Base-by-base conservation (phyloP, 2,113 vertebrate genomes). In the Spermophilus dauricus region DNA sequence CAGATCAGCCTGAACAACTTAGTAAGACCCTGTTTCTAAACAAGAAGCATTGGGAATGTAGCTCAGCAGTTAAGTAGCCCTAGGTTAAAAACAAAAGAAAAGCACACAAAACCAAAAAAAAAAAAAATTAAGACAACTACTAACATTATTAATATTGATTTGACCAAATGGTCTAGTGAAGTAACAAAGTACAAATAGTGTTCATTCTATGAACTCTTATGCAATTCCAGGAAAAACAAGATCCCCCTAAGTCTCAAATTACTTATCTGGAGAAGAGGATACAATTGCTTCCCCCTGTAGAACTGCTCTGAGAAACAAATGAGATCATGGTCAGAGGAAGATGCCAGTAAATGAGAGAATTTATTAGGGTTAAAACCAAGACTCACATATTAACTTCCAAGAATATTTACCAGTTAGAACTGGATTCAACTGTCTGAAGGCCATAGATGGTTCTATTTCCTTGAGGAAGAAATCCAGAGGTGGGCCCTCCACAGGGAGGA, bases 131-230 rank as follows among this genome's bases (percentile, higher is more conserved):
- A 56, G 63, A 61, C 84, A 83, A 94, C 5, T 9, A 30, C 9
- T 51, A 83, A 13, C 37, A 11, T 48, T 69, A 22, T 30, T 67
- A 73, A 77, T 83, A 53, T 39, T 94, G 48, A 48, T 92, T 76
- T 83, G 14, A 32, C 17, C 37, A 18, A 20, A 2, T 70, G 4
- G 1, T 51, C 13, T 39, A n/a, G 3, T 45, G 17, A 26, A 48
- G 8, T 9, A 81, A 4, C 3, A 67, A 53, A 3, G 1, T 56
- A 0, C 3, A 77, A 70, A 67, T 30, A 37, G 0, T 51, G 1
- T 16, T 14, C 28, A 24, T 63, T 20, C 14, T 65, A 13, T 75
- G 28, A 76, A 45, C 22, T 78, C 10, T 5, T 51, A 2, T 28
- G 30, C 22, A 24, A 67, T 67, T 34, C 8, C 4, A 18, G 22